These are phyloP conservation scores for Falco naumanni DNA, from an alignment of 2,797 vertebrate species.

Conservation along the genomic window DNA sequence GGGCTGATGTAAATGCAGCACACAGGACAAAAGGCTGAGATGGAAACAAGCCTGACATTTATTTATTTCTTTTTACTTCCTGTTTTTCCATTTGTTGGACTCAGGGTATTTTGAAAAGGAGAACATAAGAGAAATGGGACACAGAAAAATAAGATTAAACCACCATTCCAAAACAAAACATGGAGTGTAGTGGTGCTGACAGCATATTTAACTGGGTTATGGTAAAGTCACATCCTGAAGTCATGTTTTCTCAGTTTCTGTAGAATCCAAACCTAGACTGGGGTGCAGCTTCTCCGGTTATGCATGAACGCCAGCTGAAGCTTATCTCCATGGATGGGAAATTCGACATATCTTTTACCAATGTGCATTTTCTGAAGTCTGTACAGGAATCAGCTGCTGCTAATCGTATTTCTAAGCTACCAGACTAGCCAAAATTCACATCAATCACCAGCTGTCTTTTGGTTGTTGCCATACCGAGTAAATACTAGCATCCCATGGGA, in stretches of 20 bases:
- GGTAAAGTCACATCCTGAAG: not conserved
- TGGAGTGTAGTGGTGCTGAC: not conserved
- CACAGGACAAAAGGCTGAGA: not conserved
- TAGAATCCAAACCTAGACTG: not conserved
- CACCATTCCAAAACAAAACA: not conserved
- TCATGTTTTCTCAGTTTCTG: not conserved
- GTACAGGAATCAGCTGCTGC: not conserved
- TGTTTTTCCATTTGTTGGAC: not conserved
- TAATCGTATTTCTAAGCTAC: not conserved
- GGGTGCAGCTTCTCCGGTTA: not conserved
- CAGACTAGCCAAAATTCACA: not conserved
- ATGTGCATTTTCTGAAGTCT: not conserved
- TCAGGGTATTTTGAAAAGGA: not conserved
- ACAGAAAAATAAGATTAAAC: not conserved
- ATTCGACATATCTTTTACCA: not conserved
- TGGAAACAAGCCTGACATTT: not conserved
- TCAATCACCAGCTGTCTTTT: not conserved
- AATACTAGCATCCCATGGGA: not conserved
- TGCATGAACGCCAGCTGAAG: not conserved
- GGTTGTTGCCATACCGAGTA: not conserved
- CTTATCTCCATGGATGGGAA: not conserved
- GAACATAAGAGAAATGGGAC: not conserved
- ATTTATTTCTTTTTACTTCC: not conserved
- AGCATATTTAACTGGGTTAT: not conserved
- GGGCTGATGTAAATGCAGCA: not conserved